Conservation (phyloP, 1,140 invertebrate genomes). For the Drosophila aff. region DNA sequence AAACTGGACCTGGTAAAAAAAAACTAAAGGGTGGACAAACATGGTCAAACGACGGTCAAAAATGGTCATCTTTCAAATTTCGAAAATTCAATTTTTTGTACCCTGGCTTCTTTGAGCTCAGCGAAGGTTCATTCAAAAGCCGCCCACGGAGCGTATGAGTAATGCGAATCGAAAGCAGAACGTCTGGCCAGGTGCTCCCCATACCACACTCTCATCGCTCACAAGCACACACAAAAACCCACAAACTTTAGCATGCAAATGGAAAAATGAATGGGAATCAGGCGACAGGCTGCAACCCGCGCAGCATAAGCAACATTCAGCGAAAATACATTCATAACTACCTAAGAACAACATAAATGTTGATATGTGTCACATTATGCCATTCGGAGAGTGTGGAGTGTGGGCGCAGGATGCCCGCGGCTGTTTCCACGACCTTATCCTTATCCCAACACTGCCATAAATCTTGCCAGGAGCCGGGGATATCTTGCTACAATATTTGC, state of each 20-base stretch:
- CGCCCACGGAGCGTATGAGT: constrained; percentile 71
- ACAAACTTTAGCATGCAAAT: constrained; percentile 31
- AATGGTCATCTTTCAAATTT: too few species aligned
- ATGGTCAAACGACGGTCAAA: too few species aligned
- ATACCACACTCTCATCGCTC: too few species aligned
- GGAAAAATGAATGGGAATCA: constrained; percentile 40
- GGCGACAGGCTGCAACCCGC: constrained; percentile 16
- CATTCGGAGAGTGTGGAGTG: constrained; percentile 6
- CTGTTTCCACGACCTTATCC: constrained; percentile 22
- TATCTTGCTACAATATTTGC: constrained; percentile 80
- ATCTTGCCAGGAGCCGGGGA: constrained; percentile 48
- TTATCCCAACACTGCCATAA: constrained; percentile 44
- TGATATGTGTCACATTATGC: constrained; percentile 77
- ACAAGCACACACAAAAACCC: not conserved
- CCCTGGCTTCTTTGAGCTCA: too few species aligned
- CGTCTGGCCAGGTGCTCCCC: constrained; percentile 21
- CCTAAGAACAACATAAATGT: constrained; percentile 69
- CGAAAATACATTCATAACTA: constrained; percentile 49
- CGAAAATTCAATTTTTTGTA: too few species aligned
- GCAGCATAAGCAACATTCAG: constrained; percentile 30
- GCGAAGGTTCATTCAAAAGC: constrained; percentile 4
- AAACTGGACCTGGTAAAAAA: too few species aligned
- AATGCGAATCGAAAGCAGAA: constrained; percentile 41
- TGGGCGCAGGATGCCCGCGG: constrained; percentile 33
- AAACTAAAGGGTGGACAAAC: too few species aligned